Base-by-base conservation (phyloP, 2,888 invertebrate genomes). In the Tiliacea citrago region DNA sequence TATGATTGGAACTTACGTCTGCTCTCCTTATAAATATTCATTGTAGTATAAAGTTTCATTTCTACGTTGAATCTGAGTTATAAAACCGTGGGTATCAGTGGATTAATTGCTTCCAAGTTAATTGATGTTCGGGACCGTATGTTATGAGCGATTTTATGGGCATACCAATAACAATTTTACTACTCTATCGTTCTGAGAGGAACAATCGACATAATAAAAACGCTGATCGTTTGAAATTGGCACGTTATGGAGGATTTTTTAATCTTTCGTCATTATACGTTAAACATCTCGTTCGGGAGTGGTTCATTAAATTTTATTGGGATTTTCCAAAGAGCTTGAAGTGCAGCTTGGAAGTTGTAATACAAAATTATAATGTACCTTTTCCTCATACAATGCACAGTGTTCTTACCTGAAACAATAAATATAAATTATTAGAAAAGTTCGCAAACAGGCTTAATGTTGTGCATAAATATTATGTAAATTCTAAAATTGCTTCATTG, bases 101-200 rank as follows among this genome's bases (percentile, higher is more conserved):
- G 86, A 89, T 91, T 91, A 89, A 90, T 89, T 88, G 87, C 82
- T 81, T 65, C 80, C 76, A 85, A 83, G 87, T 86, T 92, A 92
- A 93, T 92, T 91, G 91, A 86, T 88, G 88, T 84, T 86, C 84
- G 84, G 76, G 78, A 75, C 86, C 86, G 88, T 87, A 87, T 88
- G 90, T 89, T 90, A 90, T 88, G 87, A 83, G 78, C 84, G 79
- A 82, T 88, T 92, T 92, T 90, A 93, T 88, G 87, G 82, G 79
- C 81, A 84, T 84, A 85, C 83, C 90, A 90, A 90, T 92, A 91
- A 90, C 88, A 84, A 81, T 90, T 93, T 93, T 91, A 92, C 82
- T 80, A 85, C 86, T 88, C 75, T 79, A 89, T 90, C 85, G 86
- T 83, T 77, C 82, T 70, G 67, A 51, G 62, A 69, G 66, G 73